Conservation (phyloP, 2,888 invertebrate genomes). For the Cheilosia impressa region DNA sequence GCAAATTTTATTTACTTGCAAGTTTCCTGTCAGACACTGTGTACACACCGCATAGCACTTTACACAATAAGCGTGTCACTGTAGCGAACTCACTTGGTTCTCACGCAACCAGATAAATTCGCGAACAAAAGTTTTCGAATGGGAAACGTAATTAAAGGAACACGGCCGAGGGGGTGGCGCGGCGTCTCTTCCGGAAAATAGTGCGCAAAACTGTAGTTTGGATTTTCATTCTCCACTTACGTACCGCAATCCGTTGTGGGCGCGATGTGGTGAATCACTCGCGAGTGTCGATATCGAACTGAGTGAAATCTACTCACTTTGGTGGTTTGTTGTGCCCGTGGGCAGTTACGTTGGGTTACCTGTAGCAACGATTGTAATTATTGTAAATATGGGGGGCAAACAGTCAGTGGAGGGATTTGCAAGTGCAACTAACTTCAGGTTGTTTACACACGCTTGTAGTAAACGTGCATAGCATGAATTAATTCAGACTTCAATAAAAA, state of each 20-base stretch:
- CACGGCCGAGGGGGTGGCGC: background rate
- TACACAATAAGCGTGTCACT: conserved; percentile 37
- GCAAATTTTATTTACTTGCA: conserved; percentile 69
- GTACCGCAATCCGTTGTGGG: conserved; percentile 3
- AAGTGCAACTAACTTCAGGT: conserved; percentile 76
- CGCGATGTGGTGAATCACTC: conserved; percentile 55
- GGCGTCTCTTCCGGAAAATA: background rate
- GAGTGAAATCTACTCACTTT: conserved; percentile 46
- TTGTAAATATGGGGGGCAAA: conserved; percentile 65
- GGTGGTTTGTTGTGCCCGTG: conserved; percentile 80
- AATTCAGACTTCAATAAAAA: no score
- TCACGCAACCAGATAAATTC: conserved; percentile 15
- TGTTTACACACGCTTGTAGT: conserved; percentile 76
- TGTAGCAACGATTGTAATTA: conserved; percentile 80
- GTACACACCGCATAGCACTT: conserved; percentile 33
- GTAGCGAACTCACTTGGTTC: conserved; percentile 25
- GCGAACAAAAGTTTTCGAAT: conserved; percentile 26
- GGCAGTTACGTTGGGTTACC: conserved; percentile 82
- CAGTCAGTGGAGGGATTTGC: conserved; percentile 19
- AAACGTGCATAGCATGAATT: background rate
- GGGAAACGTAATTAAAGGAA: conserved; percentile 50
- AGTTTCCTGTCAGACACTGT: conserved; percentile 52
- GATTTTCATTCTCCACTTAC: background rate
- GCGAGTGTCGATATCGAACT: conserved; percentile 69
- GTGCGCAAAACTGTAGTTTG: background rate